Evolutionary conservation across 2,888 invertebrate species (phyloP).

Genomic region (Trichopoda pennipes): DNA sequence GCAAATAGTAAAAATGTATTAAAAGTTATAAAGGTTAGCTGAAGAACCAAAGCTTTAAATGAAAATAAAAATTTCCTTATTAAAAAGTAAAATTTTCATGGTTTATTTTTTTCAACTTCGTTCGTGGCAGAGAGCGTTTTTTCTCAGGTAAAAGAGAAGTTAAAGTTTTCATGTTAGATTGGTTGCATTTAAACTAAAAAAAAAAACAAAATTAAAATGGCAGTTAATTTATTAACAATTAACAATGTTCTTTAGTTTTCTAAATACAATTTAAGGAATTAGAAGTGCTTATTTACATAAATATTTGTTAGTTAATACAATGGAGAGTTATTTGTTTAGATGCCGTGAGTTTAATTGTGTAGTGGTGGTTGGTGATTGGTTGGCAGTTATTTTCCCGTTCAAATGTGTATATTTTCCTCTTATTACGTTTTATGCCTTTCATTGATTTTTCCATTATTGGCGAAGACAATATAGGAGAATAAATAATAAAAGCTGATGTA

Average conservation of each 20-base stretch:
- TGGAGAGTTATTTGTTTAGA: slow-evolving; percentile 22
- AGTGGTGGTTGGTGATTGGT: slow-evolving; percentile 64
- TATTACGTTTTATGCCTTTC: slow-evolving; percentile 59
- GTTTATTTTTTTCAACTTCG: slow-evolving; percentile 17
- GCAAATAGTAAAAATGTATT: slow-evolving; percentile 24
- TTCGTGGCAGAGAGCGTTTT: slow-evolving; percentile 36
- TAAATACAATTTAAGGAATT: background rate
- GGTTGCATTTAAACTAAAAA: slow-evolving; percentile 28
- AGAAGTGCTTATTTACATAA: background rate
- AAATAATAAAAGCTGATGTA: slow-evolving; percentile 9
- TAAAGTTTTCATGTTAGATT: slow-evolving; percentile 31
- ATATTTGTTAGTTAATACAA: background rate
- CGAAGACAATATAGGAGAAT: slow-evolving; percentile 10
- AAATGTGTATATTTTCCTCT: slow-evolving; percentile 45
- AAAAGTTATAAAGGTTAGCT: background rate
- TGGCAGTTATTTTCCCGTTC: slow-evolving; percentile 45
- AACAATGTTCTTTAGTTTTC: background rate
- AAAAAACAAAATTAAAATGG: slow-evolving; percentile 2
- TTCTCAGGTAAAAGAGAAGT: slow-evolving; percentile 36
- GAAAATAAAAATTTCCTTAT: slow-evolving; percentile 20
- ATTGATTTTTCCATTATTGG: slow-evolving; percentile 65
- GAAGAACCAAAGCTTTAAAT: too few relatives aligned
- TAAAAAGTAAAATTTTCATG: slow-evolving; percentile 42
- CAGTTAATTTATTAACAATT: slow-evolving; percentile 6
- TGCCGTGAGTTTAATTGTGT: slow-evolving; percentile 26